Percentiles rank a stretch among this genome's conserved stretches.
Conservation (phyloP, 2,888 invertebrate species). For the Neoitamus cyanurus region DNA sequence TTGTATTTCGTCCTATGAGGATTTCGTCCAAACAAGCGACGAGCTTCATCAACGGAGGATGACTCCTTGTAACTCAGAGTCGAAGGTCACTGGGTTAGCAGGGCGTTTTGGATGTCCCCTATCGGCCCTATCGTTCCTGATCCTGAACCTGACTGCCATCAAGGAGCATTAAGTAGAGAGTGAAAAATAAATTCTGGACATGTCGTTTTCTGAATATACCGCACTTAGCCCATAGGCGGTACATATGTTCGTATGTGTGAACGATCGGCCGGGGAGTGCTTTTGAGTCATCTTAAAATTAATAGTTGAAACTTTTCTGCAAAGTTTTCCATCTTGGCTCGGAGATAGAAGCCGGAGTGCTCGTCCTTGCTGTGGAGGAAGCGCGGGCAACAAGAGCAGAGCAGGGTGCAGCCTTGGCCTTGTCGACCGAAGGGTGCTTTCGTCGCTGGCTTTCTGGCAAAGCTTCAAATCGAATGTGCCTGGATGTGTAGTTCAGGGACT, state of each 20-base stretch:
- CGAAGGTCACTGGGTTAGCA: background rate
- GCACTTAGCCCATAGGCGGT: background rate
- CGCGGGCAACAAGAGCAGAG: background rate
- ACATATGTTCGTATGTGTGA: background rate
- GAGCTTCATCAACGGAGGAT: background rate
- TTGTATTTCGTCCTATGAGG: background rate
- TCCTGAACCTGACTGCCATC: background rate
- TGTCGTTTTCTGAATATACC: background rate
- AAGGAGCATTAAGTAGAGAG: background rate
- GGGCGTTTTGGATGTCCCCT: background rate
- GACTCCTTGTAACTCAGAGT: background rate
- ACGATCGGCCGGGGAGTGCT: background rate
- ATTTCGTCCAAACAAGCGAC: background rate
- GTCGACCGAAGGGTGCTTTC: background rate
- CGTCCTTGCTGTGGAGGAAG: background rate
- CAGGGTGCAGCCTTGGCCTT: slow-evolving; percentile 28
- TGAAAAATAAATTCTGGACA: background rate
- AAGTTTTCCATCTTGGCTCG: background rate
- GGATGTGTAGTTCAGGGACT: background rate
- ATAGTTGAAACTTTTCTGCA: background rate
- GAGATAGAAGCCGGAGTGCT: background rate
- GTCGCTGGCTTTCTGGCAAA: background rate
- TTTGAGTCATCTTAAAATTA: background rate
- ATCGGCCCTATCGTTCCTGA: background rate
- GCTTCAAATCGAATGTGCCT: slow-evolving; percentile 36